Base-by-base conservation (phyloP, 2,888 invertebrate species). In the Empis stercorea region DNA sequence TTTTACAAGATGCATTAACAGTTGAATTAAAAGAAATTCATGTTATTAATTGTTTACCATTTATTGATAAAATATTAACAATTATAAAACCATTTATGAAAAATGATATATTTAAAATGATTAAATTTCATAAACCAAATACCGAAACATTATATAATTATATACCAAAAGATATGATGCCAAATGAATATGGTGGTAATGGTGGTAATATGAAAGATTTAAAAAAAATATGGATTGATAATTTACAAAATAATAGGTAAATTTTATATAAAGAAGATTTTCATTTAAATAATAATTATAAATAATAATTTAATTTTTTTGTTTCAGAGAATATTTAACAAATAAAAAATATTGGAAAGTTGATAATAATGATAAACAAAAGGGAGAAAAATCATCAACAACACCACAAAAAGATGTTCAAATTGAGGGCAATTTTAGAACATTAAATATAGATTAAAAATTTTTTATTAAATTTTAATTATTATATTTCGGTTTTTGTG, bases 101-200 rank as follows among this genome's bases (percentile, higher is more conserved):
- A 56, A 74, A 73, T 49, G 80, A 81, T 59, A 73, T 81, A 30
- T 74, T 73, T n/a, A 72, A 75, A 48, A 69, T 80, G 81, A 74
- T 83, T 23, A 79, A 81, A 56, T 82, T 81, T 64, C 84, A 84
- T 62, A 71, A 76, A 52, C 80, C 82, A 0, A 76, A 78, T 55
- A 75, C 82, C 0, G 74, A 74, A 4, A 79, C 80, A 0, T 62
- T 84, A 1, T 78, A 73, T 58, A 71, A 81, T 45, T 76, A 74
- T 56, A 71, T 84, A 34, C 78, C 83, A 0, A 73, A 70, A 54
- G 78, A 81, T 39, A 63, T 82, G 48, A 57, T 84, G 44, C 83
- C 84, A 0, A 70, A 72, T 20, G 84, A 84, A 56, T 83, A 81
- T 52, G 84, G 84, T 23, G 84, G 84, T 1, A 71, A 74, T 46